phyloP scores from a whole-genome alignment of 2,113 vertebrate genomes.

The Ptyas mucosa region DNA sequence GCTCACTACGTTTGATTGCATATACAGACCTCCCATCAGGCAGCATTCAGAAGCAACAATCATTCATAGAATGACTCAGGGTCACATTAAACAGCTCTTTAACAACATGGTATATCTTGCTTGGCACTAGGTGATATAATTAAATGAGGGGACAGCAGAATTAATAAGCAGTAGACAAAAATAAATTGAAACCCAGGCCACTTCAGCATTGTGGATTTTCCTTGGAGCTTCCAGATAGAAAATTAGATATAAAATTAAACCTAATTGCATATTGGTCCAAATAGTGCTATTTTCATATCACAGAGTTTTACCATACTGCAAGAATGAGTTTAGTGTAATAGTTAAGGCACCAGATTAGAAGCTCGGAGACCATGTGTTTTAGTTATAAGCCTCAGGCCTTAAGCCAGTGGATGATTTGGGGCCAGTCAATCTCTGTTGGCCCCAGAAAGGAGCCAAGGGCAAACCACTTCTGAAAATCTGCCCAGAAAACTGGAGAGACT shows the following conservation, averaged over 20 bases:
- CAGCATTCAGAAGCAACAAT: background rate
- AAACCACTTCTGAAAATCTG: background rate
- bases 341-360: background rate
- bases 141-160: background rate
- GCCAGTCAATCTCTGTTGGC: background rate
- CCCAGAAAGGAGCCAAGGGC: background rate
- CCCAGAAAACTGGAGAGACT: background rate
- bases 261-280: background rate
- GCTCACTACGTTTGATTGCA: constrained; percentile 15
- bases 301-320: background rate
- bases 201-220: rapidly evolving
- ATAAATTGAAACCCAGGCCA: background rate
- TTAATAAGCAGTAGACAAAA: background rate
- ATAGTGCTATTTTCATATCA: background rate
- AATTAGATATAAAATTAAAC: background rate
- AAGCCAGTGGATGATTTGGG: background rate
- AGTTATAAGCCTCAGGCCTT: background rate
- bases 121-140: background rate
- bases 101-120: background rate
- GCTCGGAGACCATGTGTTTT: background rate
- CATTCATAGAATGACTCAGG: background rate
- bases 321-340: background rate
- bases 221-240: background rate
- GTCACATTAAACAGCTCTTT: background rate
- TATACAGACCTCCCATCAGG: constrained; percentile 6